Evolutionary conservation across 2,797 vertebrate genomes (phyloP).

Genomic region (Lacerta agilis): DNA sequence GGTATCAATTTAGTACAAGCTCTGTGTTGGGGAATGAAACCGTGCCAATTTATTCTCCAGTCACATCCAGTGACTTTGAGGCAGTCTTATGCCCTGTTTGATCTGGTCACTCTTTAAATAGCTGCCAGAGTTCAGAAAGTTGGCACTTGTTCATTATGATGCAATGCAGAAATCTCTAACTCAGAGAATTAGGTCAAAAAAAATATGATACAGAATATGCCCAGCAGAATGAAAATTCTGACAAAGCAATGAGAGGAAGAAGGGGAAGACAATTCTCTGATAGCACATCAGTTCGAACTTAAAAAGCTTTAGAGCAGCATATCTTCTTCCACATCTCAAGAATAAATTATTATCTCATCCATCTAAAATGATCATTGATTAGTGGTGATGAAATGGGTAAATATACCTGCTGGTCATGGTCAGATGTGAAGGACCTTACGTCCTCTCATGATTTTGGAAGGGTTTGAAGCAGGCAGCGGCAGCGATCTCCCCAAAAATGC

Average conservation of each 20-base stretch:
- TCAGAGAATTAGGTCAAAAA: neutral
- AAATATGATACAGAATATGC: neutral
- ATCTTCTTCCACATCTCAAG: neutral
- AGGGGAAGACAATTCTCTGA: neutral
- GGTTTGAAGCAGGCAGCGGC: neutral
- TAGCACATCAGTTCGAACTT: neutral
- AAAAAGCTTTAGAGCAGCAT: neutral
- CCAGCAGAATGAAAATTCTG: neutral
- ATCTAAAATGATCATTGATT: neutral
- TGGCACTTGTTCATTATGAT: neutral
- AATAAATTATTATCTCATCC: neutral
- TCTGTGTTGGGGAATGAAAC: conserved; percentile 4
- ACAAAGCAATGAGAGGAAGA: neutral
- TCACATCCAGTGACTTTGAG: accelerated
- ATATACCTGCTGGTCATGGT: neutral
- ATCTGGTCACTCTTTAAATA: neutral
- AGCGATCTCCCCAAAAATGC: neutral
- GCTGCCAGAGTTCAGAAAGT: conserved; percentile 1
- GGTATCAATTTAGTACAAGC: conserved; percentile 32
- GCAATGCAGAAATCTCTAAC: neutral
- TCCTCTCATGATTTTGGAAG: neutral
- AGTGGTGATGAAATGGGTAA: conserved; percentile 1
- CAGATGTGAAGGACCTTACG: neutral
- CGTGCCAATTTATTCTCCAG: neutral
- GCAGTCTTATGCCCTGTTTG: conserved; percentile 5